Conservation (phyloP, 2,797 vertebrate species). For the Brachymystax lenok region DNA sequence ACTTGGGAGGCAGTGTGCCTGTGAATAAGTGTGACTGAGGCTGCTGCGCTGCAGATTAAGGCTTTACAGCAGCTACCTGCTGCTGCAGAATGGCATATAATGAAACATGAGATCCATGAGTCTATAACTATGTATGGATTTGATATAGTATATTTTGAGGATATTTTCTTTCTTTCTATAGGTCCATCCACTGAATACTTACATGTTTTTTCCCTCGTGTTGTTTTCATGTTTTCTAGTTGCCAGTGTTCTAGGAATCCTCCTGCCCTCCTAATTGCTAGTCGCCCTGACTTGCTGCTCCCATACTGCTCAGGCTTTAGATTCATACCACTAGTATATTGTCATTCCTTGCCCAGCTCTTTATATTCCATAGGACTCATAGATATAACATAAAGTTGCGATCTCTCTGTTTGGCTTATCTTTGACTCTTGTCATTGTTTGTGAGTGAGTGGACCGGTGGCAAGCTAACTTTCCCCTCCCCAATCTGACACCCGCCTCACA, state of each 20-base stretch:
- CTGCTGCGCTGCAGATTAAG: conserved; percentile 5
- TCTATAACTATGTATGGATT: neutral
- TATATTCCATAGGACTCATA: neutral
- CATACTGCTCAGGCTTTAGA: neutral
- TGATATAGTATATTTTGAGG: neutral
- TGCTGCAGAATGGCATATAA: neutral
- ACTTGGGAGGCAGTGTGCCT: conserved; percentile 25
- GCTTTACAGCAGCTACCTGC: neutral
- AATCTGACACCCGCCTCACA: neutral
- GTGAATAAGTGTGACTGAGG: conserved; percentile 28
- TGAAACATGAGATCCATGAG: neutral
- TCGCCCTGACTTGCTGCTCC: neutral
- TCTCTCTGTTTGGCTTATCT: conserved; percentile 10
- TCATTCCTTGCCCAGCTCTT: neutral
- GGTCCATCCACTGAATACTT: neutral
- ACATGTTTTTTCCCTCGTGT: neutral
- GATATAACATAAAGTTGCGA: neutral
- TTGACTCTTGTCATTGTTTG: conserved; percentile 6
- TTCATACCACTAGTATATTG: neutral
- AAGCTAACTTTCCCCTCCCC: neutral
- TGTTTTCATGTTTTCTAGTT: neutral
- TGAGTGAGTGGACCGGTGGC: neutral
- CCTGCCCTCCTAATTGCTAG: neutral
- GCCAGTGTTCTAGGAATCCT: neutral
- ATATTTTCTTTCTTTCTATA: neutral